Conservation (phyloP, 2,113 vertebrate species). For the Sardina pilchardus region DNA sequence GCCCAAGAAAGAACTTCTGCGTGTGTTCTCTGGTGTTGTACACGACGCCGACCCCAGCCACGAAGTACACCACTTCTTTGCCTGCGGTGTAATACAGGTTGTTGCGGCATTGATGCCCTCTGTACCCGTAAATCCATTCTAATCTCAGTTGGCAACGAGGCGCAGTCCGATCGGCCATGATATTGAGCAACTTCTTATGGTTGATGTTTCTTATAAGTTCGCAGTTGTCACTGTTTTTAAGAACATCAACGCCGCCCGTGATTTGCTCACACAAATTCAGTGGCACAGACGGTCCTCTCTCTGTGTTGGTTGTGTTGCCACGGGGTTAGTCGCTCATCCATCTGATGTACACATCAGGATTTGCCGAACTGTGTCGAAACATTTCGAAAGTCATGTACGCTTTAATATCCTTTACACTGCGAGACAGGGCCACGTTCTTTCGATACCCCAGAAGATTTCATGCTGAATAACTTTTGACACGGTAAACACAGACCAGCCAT, state of each 20-base stretch:
- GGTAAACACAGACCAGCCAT: background rate
- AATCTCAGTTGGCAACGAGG: slow-evolving; percentile 90
- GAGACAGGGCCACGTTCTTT: background rate
- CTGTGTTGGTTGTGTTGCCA: background rate
- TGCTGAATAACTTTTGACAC: background rate
- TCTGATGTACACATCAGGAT: slow-evolving; percentile 22
- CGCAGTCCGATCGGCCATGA: slow-evolving; percentile 91
- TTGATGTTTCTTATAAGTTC: background rate
- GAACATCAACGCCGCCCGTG: background rate
- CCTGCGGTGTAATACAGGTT: slow-evolving; percentile 97
- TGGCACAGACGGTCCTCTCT: background rate
- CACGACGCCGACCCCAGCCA: slow-evolving; percentile 95
- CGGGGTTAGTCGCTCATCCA: background rate
- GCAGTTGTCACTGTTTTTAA: background rate
- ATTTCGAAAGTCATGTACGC: background rate
- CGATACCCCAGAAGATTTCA: background rate
- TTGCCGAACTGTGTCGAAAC: background rate
- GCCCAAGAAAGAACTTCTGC: slow-evolving; percentile 97
- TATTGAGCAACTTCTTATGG: background rate
- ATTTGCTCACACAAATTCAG: background rate
- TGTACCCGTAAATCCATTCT: slow-evolving; percentile 97
- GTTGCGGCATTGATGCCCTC: slow-evolving; percentile 97
- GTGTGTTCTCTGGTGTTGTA: slow-evolving; percentile 95
- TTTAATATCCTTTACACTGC: background rate
- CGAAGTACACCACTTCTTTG: slow-evolving; percentile 97